Evolutionary conservation across 2,113 vertebrate genomes (phyloP).

Genomic region (Nothoprocta perdicaria): DNA sequence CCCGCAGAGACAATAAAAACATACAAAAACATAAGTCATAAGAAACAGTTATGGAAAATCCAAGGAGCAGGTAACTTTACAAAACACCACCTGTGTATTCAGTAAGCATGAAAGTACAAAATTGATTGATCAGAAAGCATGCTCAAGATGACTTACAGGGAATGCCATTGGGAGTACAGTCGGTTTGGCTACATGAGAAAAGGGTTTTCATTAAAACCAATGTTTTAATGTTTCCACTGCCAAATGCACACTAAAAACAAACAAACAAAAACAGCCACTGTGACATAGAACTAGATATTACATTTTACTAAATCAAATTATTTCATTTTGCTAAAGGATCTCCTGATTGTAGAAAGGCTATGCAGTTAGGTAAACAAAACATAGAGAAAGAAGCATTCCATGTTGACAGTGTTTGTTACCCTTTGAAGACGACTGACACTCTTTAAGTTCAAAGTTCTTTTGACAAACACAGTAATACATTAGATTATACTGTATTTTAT

Average conservation of each 20-base stretch:
- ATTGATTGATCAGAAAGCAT: slow-evolving; percentile 45
- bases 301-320: not conserved
- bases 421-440: not conserved
- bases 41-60: slow-evolving; percentile 24
- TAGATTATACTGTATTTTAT: not conserved
- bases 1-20: not conserved
- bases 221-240: slow-evolving; percentile 31
- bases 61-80: not conserved
- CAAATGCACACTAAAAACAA: not conserved
- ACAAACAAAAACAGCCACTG: not conserved
- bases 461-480: not conserved
- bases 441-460: not conserved
- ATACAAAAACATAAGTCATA: slow-evolving; percentile 35
- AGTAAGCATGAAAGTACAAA: slow-evolving; percentile 46
- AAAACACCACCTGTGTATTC: slow-evolving; percentile 34
- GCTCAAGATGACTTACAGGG: not conserved
- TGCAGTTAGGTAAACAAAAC: not conserved
- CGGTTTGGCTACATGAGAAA: not conserved
- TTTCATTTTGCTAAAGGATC: not conserved
- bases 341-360: not conserved
- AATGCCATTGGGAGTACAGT: not conserved
- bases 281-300: not conserved
- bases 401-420: not conserved
- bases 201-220: not conserved
- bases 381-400: not conserved